These are phyloP conservation scores for Epinephelus coioides DNA, from an alignment of 2,797 vertebrate species.

Conservation along the genomic window DNA sequence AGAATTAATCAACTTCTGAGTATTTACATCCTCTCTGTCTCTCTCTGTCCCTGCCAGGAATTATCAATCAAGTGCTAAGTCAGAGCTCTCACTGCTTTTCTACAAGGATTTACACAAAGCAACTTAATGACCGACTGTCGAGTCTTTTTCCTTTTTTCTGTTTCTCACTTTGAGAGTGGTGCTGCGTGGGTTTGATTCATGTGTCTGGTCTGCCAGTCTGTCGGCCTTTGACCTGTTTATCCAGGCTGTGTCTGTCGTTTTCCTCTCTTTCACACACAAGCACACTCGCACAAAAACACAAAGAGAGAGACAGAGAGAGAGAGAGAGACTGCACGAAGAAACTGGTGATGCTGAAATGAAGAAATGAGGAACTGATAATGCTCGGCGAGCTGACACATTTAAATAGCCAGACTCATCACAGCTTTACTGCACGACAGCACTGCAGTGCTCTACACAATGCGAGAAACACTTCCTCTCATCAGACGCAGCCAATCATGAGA, in stretches of 20 bases:
- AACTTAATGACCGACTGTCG: slow-evolving; percentile 35
- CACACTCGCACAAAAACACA: background rate
- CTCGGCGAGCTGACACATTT: slow-evolving; percentile 6
- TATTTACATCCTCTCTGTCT: slow-evolving; percentile 7
- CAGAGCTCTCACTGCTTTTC: slow-evolving; percentile 18
- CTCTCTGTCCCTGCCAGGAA: slow-evolving; percentile 8
- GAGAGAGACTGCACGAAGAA: background rate
- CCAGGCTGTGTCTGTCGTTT: slow-evolving; percentile 11
- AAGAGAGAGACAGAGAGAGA: background rate
- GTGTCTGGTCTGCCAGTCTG: slow-evolving; percentile 49
- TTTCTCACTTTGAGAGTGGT: slow-evolving; percentile 6
- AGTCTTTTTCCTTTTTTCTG: slow-evolving; percentile 4
- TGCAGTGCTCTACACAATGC: background rate
- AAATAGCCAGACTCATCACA: background rate
- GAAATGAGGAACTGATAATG: slow-evolving; percentile 41
- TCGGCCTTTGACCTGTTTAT: slow-evolving; percentile 58
- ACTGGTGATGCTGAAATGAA: slow-evolving; percentile 28
- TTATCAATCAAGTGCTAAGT: slow-evolving; percentile 27
- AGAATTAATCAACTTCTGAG: slow-evolving; percentile 43
- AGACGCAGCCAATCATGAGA: slow-evolving; percentile 43
- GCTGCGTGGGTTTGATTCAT: slow-evolving; percentile 52
- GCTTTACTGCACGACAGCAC: background rate
- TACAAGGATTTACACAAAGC: slow-evolving; percentile 56
- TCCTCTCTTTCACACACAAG: slow-evolving; percentile 2
- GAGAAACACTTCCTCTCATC: slow-evolving; percentile 47